Conservation (phyloP, 2,113 vertebrate genomes). For the Campylorhamphus procurvoides region DNA sequence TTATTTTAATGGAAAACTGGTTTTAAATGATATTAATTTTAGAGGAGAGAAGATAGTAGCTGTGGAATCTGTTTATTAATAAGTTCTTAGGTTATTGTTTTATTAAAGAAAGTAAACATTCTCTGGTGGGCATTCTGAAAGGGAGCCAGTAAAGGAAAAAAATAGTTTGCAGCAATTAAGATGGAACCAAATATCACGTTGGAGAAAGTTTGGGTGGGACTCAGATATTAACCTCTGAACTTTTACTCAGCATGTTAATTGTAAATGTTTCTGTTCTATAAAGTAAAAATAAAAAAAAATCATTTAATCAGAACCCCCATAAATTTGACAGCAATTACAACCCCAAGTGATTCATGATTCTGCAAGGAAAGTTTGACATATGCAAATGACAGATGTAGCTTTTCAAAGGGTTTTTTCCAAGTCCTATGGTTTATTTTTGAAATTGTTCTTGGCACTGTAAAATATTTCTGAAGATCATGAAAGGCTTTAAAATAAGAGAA, state of each 20-base stretch:
- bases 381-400: slow-evolving; percentile 23
- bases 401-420: neutral
- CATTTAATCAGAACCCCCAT: neutral
- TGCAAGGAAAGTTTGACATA: neutral
- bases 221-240: neutral
- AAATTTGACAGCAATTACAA: neutral
- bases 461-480: slow-evolving; percentile 40
- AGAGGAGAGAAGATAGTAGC: neutral
- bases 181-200: neutral
- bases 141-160: neutral
- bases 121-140: neutral
- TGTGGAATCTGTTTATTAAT: neutral
- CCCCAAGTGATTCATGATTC: neutral
- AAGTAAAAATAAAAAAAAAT: neutral
- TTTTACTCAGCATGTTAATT: neutral
- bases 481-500: slow-evolving; percentile 50
- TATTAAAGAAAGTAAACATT: neutral
- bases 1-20: neutral
- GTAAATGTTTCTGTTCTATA: neutral
- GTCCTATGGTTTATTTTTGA: slow-evolving; percentile 20
- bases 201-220: neutral
- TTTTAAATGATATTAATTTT: neutral
- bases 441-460: slow-evolving; percentile 37
- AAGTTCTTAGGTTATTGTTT: neutral
- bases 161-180: neutral